These are phyloP conservation scores for Cordilura impudica DNA, from an alignment of 2,888 invertebrate genomes.

Conservation along the genomic window DNA sequence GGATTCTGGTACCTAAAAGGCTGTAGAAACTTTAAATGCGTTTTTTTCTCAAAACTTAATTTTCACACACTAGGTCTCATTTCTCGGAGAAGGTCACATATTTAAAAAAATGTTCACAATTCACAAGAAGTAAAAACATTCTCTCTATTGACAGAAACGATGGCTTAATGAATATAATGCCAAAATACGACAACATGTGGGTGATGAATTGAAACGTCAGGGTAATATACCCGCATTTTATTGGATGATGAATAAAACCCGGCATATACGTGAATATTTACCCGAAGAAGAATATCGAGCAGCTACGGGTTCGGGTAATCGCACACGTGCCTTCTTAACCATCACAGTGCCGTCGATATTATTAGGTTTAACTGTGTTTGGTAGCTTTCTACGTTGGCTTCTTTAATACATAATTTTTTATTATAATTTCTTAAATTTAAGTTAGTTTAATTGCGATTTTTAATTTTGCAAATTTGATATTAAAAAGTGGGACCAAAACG, in stretches of 20 bases:
- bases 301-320: slow-evolving; percentile 66
- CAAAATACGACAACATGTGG: slow-evolving; percentile 84
- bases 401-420: slow-evolving; percentile 45
- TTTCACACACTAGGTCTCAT: too few species aligned
- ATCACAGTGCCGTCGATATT: slow-evolving; percentile 59
- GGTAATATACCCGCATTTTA: slow-evolving; percentile 85
- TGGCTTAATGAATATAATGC: slow-evolving; percentile 90
- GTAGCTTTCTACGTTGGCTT: slow-evolving; percentile 63
- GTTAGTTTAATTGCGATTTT: slow-evolving; percentile 16
- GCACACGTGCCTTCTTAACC: slow-evolving; percentile 54
- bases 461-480: neutral
- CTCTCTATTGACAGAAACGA: slow-evolving; percentile 80
- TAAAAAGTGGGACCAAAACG: slow-evolving; percentile 44
- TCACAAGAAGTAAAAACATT: neutral
- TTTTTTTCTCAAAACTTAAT: too few species aligned
- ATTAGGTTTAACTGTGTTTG: slow-evolving; percentile 60
- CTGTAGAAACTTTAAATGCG: too few species aligned
- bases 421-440: neutral
- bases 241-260: slow-evolving; percentile 92
- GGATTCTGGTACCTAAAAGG: too few species aligned
- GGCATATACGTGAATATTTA: slow-evolving; percentile 81
- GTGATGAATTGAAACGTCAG: slow-evolving; percentile 85
- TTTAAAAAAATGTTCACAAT: neutral
- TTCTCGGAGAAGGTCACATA: too few species aligned
- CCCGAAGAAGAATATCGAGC: slow-evolving; percentile 76